Percentiles rank a stretch among this genome's conserved stretches.
Conservation (phyloP, 2,888 invertebrate genomes). For the Dasypolia templi region DNA sequence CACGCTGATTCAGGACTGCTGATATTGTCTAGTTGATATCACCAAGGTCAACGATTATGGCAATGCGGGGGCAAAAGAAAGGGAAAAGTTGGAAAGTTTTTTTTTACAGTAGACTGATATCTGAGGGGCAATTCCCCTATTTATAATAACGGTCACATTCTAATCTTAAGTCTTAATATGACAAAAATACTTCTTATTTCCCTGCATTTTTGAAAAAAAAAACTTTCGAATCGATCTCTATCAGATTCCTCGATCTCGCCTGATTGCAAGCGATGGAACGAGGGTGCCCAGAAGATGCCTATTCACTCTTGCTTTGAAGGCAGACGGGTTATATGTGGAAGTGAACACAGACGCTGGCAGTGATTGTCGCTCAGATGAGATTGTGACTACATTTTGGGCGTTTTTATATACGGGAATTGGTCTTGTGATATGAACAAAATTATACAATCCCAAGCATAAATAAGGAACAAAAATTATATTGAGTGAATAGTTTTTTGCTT, state of each 20-base stretch:
- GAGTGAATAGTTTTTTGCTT: slow-evolving; percentile 4
- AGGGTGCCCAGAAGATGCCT: not conserved
- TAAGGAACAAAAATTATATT: not conserved
- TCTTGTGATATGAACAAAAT: not conserved
- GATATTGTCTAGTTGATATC: not conserved
- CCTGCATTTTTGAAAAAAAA: not conserved
- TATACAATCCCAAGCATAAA: not conserved
- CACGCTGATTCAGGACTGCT: not conserved
- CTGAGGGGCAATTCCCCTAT: too few species aligned
- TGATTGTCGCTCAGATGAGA: not conserved
- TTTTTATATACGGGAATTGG: not conserved
- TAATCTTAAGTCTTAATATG: too few species aligned
- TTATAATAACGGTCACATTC: too few species aligned
- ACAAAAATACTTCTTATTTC: too few species aligned
- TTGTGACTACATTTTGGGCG: not conserved
- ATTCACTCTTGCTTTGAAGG: not conserved
- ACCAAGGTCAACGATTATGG: not conserved
- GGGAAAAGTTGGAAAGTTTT: not conserved
- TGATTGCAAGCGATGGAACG: not conserved
- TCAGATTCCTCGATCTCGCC: not conserved
- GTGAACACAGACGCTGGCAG: not conserved
- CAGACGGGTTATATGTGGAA: not conserved
- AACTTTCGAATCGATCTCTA: too few species aligned
- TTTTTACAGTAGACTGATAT: not conserved
- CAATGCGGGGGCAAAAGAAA: not conserved